phyloP scores from a whole-genome alignment of 2,797 vertebrate species.

The Sternotherus odoratus region DNA sequence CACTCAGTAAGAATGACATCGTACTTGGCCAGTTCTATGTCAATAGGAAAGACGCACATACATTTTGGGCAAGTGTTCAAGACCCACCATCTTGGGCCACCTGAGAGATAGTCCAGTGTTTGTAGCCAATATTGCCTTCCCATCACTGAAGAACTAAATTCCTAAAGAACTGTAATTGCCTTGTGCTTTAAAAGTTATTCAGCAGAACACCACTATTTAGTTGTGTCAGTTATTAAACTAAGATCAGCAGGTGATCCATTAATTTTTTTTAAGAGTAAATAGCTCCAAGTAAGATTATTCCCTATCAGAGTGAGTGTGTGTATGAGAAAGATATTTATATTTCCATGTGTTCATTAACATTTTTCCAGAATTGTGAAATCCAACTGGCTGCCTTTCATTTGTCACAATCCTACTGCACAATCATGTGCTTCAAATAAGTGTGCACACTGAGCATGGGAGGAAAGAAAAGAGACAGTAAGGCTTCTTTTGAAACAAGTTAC shows the following conservation, averaged over 20 bases:
- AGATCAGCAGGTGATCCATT: background rate
- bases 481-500: background rate
- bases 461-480: background rate
- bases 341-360: background rate
- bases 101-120: background rate
- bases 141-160: background rate
- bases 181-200: background rate
- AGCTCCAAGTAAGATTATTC: background rate
- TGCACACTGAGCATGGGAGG: background rate
- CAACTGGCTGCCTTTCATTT: background rate
- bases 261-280: background rate
- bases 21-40: background rate
- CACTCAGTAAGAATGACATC: background rate
- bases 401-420: background rate
- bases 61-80: background rate
- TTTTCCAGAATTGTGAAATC: background rate
- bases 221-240: background rate
- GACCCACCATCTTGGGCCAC: background rate
- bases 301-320: background rate
- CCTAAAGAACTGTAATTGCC: background rate
- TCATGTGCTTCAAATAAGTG: background rate
- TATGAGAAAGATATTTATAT: background rate
- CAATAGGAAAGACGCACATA: background rate
- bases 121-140: background rate
- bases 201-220: background rate